Conservation (phyloP, 2,113 vertebrate species). For the Peromyscus polionotus region DNA sequence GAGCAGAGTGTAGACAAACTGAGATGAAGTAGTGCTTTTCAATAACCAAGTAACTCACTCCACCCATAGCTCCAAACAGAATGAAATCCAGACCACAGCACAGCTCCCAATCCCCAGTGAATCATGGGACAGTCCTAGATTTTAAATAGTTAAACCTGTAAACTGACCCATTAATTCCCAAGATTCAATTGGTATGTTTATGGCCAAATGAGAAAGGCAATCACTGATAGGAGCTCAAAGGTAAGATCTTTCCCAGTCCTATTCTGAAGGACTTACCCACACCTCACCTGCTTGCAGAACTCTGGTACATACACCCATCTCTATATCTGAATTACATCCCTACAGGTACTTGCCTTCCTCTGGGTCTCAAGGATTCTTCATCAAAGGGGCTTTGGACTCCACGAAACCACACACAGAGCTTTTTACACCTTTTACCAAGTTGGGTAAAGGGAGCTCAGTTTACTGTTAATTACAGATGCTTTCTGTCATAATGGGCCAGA, state of each 20-base stretch:
- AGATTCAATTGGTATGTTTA: background rate
- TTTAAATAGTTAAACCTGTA: background rate
- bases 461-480: slow-evolving; percentile 77
- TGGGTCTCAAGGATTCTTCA: background rate
- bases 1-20: background rate
- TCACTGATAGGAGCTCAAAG: background rate
- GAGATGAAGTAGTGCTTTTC: background rate
- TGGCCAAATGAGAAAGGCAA: background rate
- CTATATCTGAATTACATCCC: background rate
- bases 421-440: slow-evolving; percentile 34
- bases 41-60: background rate
- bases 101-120: background rate
- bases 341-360: background rate
- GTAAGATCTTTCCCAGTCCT: background rate
- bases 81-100: background rate
- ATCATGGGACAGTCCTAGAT: background rate
- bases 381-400: background rate
- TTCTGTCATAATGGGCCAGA: slow-evolving; percentile 71
- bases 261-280: background rate
- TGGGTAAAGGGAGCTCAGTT: slow-evolving; percentile 63
- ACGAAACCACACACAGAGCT: background rate
- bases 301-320: background rate
- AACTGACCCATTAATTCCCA: background rate
- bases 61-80: background rate
- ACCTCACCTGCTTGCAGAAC: background rate